Evolutionary conservation across 2,888 invertebrate species (phyloP), one percentile per base, ranked within the genome.

Genomic region (Mechanitis messenoides): DNA sequence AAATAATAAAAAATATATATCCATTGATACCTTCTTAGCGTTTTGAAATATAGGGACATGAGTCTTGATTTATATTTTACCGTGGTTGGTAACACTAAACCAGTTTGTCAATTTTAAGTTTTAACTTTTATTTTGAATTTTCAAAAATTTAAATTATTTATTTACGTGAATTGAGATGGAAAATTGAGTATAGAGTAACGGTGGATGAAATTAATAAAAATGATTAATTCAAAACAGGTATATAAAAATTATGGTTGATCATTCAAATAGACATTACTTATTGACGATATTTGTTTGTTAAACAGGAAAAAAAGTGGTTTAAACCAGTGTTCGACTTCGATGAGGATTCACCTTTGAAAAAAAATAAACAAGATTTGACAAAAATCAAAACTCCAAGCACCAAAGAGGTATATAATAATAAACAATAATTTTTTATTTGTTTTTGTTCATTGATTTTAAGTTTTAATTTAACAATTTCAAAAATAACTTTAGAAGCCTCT

Each of bases 241-340:
- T 55, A 28, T 20, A 31, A 50, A 7, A 28, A 45, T n/a, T n/a
- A 45, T 1, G 56, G 11, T 2, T 35, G 12, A 45, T 55, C 45
- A 58, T 47, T 33, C 55, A 45, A 31, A 45, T 12, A 45, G 35
- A 55, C 31, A 20, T 55, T 31, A 60, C 33, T 46, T 53, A 46
- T 50, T 54, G 5, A 47, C 53, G 50, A 9, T 31, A 45, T 3
- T 12, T 59, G 3, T 45, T 64, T 59, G 53, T 55, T 59, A 60
- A 59, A 7, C 71, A 87, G 85, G 76, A 74, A 45, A 84, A 78
- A 60, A 84, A 80, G 69, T 90, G 90, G 89, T 84, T 88, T 60
- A 84, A 82, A 59, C 85, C 89, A 3, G 71, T 84, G 64, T 84
- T 84, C 73, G 87, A 88, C 64, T 79, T 84, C 68, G 84, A 83